Evolutionary conservation across 2,113 vertebrate genomes (phyloP).

Genomic region (Nettapus auritus): DNA sequence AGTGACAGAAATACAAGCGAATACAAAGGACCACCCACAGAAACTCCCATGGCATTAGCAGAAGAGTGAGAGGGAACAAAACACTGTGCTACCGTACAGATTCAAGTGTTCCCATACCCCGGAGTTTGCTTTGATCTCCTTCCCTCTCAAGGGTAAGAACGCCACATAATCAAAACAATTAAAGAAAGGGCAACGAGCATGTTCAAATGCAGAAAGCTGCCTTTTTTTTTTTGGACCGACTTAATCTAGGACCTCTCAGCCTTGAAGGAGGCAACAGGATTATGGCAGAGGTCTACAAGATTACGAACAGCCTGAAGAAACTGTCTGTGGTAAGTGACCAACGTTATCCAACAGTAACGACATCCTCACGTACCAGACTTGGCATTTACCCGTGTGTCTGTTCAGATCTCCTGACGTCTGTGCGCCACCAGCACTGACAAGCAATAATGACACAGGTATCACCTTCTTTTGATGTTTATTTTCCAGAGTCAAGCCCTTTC

Average conservation of each 20-base stretch:
- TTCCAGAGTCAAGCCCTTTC: not conserved
- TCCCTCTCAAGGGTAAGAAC: not conserved
- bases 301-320: not conserved
- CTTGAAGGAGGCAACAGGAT: not conserved
- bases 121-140: not conserved
- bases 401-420: not conserved
- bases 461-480: not conserved
- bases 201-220: fast-evolving
- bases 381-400: not conserved
- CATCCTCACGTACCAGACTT: not conserved
- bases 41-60: not conserved
- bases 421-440: not conserved
- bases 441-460: not conserved
- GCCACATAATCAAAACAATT: fast-evolving
- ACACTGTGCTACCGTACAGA: not conserved
- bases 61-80: not conserved
- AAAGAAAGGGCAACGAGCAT: not conserved
- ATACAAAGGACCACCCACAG: not conserved
- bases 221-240: not conserved
- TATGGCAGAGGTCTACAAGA: not conserved
- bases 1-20: not conserved
- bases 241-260: not conserved
- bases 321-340: not conserved
- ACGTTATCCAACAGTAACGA: not conserved
- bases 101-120: fast-evolving